Evolutionary conservation across 2,797 vertebrate genomes (phyloP).

Genomic region (Rhincodon typus): DNA sequence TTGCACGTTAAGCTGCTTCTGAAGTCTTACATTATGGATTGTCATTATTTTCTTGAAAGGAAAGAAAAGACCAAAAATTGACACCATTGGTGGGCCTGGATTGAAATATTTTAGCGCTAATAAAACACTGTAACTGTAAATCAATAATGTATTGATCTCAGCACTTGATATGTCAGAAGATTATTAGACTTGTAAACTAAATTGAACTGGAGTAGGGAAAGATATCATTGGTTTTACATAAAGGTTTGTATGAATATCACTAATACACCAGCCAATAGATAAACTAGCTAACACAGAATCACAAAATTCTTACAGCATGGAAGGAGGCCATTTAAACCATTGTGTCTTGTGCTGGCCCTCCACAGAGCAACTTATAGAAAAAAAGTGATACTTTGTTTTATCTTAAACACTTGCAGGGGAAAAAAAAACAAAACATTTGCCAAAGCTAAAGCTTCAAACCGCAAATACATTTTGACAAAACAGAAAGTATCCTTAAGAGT

Average conservation of each 20-base stretch:
- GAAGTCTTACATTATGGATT: background rate
- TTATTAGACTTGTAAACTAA: slow-evolving; percentile 37
- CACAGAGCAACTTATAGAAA: background rate
- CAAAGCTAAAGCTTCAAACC: slow-evolving; percentile 14
- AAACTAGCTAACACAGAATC: no score
- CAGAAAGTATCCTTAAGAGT: slow-evolving; percentile 38
- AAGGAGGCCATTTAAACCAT: background rate
- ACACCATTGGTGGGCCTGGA: background rate
- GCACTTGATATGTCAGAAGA: background rate
- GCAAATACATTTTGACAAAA: background rate
- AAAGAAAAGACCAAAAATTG: background rate
- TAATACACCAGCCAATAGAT: slow-evolving; percentile 22
- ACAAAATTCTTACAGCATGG: background rate
- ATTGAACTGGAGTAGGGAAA: background rate
- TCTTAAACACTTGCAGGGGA: slow-evolving; percentile 39
- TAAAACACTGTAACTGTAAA: slow-evolving; percentile 23
- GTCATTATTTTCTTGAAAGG: background rate
- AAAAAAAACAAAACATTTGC: background rate
- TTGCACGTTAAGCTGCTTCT: background rate
- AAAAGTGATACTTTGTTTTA: background rate
- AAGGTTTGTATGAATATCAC: background rate
- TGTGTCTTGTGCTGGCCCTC: background rate
- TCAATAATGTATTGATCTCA: slow-evolving; percentile 2
- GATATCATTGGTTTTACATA: background rate
- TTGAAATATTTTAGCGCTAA: background rate